A percentile compares a stretch with the other conserved stretches of the same genome.
Conservation (phyloP, 2,888 invertebrate species). For the Napeogenes sylphis region DNA sequence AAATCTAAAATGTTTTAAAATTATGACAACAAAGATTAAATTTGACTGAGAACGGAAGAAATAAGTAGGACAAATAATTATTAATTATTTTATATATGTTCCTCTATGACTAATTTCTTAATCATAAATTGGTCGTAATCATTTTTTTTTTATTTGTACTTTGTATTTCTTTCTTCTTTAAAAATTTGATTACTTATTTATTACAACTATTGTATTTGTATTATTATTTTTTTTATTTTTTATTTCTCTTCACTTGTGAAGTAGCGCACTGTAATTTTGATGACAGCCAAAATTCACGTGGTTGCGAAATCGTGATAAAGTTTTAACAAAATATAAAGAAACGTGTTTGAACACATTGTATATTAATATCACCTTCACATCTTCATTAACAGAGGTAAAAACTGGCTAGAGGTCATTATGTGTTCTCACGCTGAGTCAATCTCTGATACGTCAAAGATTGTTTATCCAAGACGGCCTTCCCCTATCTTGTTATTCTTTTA, state of each 20-base stretch:
- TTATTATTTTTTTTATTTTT: not conserved
- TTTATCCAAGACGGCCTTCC: too few species aligned
- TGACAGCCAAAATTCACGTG: not conserved
- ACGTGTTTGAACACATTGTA: not conserved
- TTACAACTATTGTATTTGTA: not conserved
- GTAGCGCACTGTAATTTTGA: not conserved
- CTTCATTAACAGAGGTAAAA: too few species aligned
- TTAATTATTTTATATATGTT: not conserved
- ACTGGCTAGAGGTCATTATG: too few species aligned
- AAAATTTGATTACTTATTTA: not conserved
- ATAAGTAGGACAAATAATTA: too few species aligned
- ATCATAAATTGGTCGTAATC: conserved; percentile 1
- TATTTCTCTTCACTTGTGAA: not conserved
- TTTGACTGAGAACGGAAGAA: too few species aligned
- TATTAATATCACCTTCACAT: too few species aligned
- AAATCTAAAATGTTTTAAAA: not conserved
- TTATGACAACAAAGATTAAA: too few species aligned
- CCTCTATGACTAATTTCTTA: not conserved
- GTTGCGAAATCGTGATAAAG: not conserved
- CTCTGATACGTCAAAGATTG: too few species aligned
- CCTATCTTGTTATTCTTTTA: too few species aligned
- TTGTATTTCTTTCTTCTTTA: not conserved
- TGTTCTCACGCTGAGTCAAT: too few species aligned
- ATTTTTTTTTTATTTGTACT: conserved; percentile 6
- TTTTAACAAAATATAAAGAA: not conserved